Evolutionary conservation across 2,797 vertebrate genomes (phyloP).

Genomic region (Danionella dracula): DNA sequence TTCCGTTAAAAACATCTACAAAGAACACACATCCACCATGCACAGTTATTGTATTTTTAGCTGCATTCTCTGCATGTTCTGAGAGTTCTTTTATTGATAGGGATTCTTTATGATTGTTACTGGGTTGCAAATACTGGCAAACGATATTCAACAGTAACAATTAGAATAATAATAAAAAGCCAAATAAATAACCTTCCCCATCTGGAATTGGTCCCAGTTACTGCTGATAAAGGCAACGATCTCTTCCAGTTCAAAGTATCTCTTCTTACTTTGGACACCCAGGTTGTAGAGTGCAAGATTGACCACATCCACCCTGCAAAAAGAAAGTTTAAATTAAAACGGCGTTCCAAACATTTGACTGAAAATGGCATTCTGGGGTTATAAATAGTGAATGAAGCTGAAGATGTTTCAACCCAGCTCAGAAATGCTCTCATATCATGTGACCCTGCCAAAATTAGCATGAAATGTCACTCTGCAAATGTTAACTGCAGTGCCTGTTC

Average conservation of each 20-base stretch:
- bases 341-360: too few species aligned
- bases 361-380: too few species aligned
- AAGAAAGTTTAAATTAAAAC: not conserved
- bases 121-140: too few species aligned
- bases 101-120: too few species aligned
- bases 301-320: slow-evolving; percentile 84
- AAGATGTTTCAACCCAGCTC: not conserved
- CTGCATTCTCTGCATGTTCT: too few species aligned
- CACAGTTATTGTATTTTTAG: too few species aligned
- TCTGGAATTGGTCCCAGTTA: slow-evolving; percentile 89
- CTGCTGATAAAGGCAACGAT: slow-evolving; percentile 84
- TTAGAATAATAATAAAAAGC: not conserved
- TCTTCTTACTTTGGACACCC: slow-evolving; percentile 93
- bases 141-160: too few species aligned
- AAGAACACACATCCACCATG: too few species aligned
- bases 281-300: slow-evolving; percentile 93
- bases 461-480: slow-evolving; percentile 15
- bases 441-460: slow-evolving; percentile 1
- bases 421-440: slow-evolving; percentile 4
- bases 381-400: not conserved
- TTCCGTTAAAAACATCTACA: too few species aligned
- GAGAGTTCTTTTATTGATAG: too few species aligned
- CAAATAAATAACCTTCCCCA: slow-evolving; percentile 78
- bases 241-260: slow-evolving; percentile 95
- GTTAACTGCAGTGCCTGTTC: not conserved